Evolutionary conservation across 2,888 invertebrate species (phyloP).

Genomic region (Stenoptilia bipunctidactyla): DNA sequence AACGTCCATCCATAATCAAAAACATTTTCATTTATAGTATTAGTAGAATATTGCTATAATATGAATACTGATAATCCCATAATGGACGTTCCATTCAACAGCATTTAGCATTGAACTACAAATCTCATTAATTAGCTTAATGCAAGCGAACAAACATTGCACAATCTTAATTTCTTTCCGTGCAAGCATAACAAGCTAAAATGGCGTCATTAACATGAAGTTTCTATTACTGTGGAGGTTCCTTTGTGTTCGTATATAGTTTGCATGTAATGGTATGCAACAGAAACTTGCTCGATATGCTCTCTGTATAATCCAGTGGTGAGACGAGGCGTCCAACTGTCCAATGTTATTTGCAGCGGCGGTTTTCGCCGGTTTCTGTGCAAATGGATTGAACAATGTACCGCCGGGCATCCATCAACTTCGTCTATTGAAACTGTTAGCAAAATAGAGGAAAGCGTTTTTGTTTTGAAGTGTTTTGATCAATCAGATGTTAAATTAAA

Average conservation of each 20-base stretch:
- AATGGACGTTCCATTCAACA: too few relatives aligned
- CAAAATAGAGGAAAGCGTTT: constrained; percentile 15
- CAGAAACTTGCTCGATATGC: background rate
- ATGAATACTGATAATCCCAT: too few relatives aligned
- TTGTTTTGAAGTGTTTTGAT: too few relatives aligned
- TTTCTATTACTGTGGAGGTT: background rate
- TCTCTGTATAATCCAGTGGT: too few relatives aligned
- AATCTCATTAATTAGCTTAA: too few relatives aligned
- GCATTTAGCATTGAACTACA: too few relatives aligned
- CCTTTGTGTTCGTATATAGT: background rate
- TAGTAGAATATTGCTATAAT: too few relatives aligned
- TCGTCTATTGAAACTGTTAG: constrained; percentile 44
- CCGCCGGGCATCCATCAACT: constrained; percentile 45
- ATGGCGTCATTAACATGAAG: background rate
- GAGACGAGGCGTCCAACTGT: constrained; percentile 22
- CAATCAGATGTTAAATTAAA: too few relatives aligned
- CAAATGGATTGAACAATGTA: constrained; percentile 55
- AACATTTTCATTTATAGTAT: too few relatives aligned
- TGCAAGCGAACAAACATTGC: too few relatives aligned
- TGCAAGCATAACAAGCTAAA: background rate
- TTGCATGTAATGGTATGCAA: background rate
- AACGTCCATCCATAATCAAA: too few relatives aligned
- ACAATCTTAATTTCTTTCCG: constrained; percentile 1
- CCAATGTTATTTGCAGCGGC: constrained; percentile 39
- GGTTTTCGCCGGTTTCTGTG: constrained; percentile 35